These are phyloP conservation scores for Bombycilla garrulus DNA, from an alignment of 2,113 vertebrate species.

Conservation along the genomic window DNA sequence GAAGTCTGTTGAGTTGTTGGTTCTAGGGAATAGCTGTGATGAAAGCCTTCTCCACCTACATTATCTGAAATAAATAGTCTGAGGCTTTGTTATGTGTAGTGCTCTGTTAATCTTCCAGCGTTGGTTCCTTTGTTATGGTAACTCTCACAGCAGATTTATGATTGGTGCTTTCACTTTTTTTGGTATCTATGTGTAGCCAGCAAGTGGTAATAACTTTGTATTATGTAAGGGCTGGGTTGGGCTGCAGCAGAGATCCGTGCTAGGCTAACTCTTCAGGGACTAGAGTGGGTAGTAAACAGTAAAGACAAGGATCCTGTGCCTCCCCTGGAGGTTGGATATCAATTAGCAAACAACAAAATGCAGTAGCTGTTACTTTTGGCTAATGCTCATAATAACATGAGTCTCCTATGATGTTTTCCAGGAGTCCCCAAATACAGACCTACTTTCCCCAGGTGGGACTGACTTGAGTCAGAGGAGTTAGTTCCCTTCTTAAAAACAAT, in stretches of 20 bases:
- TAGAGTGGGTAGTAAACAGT: background rate
- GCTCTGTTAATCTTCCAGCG: background rate
- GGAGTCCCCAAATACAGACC: background rate
- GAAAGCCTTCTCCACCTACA: background rate
- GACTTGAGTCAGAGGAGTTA: background rate
- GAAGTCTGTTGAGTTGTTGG: background rate
- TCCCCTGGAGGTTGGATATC: background rate
- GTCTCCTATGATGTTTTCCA: background rate
- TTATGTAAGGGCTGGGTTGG: fast-evolving
- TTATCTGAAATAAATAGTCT: background rate
- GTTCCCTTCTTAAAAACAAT: background rate
- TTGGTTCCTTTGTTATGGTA: background rate
- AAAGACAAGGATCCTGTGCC: background rate
- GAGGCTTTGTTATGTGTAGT: background rate
- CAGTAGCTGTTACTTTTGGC: background rate
- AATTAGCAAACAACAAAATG: background rate
- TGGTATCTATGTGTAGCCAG: background rate
- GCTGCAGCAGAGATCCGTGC: background rate
- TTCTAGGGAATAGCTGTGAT: background rate
- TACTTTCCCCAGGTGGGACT: background rate
- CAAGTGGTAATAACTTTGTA: background rate
- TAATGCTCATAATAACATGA: background rate
- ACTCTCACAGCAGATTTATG: background rate
- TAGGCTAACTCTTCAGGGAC: background rate
- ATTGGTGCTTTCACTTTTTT: background rate